phyloP scores from a whole-genome alignment of 2,113 vertebrate genomes.

The Leuciscus idus region DNA sequence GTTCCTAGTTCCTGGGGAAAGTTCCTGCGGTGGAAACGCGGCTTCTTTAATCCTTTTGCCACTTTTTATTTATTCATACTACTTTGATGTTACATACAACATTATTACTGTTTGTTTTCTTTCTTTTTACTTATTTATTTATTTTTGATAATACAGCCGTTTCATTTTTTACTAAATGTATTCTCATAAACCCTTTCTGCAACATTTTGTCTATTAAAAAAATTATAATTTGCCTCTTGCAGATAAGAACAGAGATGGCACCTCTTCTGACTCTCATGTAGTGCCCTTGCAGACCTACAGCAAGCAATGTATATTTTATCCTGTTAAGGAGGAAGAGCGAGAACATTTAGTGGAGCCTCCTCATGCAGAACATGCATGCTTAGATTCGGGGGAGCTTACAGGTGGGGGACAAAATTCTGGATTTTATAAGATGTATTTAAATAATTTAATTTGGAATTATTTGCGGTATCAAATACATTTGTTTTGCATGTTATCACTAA shows the following conservation, averaged over 20 bases:
- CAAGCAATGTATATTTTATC: constrained; percentile 78
- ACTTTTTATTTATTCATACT: background rate
- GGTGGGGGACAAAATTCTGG: background rate
- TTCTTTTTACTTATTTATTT: no score
- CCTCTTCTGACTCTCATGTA: constrained; percentile 5
- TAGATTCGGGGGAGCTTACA: constrained; percentile 28
- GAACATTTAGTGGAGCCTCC: constrained; percentile 68
- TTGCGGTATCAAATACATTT: background rate
- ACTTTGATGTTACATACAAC: no score
- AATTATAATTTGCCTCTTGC: background rate
- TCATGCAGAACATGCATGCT: constrained; percentile 47
- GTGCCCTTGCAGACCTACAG: constrained; percentile 54
- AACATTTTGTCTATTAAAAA: no score
- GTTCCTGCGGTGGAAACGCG: no score
- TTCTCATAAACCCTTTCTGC: no score
- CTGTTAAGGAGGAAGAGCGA: constrained; percentile 77
- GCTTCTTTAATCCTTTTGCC: background rate
- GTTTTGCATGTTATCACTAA: background rate
- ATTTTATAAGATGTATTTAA: constrained; percentile 48
- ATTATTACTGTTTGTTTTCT: no score
- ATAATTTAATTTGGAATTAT: background rate
- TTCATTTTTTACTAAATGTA: no score
- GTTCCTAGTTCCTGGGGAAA: no score
- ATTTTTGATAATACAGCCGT: no score
- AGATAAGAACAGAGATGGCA: constrained; percentile 39